A percentile compares a stretch with the other conserved stretches of the same genome.
These are phyloP conservation scores for Strigamia maritima DNA, from an alignment of 2,888 invertebrate species.

Conservation along the genomic window DNA sequence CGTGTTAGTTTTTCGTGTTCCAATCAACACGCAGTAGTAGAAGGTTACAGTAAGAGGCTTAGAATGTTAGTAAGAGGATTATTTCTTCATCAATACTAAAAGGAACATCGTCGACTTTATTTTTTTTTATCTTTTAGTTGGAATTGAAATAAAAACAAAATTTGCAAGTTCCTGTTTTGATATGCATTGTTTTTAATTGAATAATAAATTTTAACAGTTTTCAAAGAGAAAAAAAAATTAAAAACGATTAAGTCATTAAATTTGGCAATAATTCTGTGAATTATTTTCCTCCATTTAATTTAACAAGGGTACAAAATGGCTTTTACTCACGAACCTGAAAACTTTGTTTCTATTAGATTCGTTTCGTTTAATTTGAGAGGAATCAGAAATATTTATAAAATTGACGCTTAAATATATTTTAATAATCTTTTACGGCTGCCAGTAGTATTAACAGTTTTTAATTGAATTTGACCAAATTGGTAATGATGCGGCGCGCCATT, in stretches of 20 bases:
- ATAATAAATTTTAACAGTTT: not conserved
- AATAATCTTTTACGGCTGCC: not conserved
- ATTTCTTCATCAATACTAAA: conserved; percentile 28
- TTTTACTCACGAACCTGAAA: not conserved
- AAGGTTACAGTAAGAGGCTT: conserved; percentile 20
- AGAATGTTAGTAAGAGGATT: conserved; percentile 22
- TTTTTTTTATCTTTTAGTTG: not conserved
- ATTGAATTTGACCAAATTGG: conserved; percentile 26
- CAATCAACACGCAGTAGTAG: conserved; percentile 17
- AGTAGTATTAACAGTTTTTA: conserved; percentile 5
- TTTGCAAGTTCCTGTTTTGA: not conserved
- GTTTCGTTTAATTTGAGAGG: not conserved
- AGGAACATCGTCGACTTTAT: conserved; percentile 6
- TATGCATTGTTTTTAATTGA: not conserved
- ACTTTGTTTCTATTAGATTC: not conserved
- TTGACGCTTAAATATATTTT: not conserved
- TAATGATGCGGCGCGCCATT: conserved; percentile 27
- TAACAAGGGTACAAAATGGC: too few species aligned
- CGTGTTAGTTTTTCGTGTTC: conserved; percentile 11
- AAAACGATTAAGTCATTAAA: too few species aligned
- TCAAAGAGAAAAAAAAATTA: too few species aligned
- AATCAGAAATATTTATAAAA: not conserved
- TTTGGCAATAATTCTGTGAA: too few species aligned
- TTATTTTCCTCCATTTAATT: too few species aligned
- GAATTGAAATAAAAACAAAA: not conserved